Base-by-base conservation (phyloP, 2,888 invertebrate genomes). In the Drosophila pegasa region DNA sequence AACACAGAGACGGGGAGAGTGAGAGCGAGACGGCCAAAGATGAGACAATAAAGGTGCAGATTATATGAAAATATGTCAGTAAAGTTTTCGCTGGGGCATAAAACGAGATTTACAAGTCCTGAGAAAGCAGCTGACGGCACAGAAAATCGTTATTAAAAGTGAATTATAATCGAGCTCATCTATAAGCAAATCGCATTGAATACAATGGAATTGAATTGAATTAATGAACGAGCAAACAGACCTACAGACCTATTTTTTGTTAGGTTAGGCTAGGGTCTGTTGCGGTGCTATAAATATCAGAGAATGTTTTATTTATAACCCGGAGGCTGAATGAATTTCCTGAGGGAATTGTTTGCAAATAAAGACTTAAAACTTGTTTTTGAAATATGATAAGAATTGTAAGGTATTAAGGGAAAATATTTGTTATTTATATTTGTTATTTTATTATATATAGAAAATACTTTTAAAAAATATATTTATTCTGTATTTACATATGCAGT, bases 21-120 rank as follows among this genome's bases (percentile, higher is more conserved):
- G 16, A 33, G 22, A 22, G 33, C 43, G 25, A 29, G 20, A 35
- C 14, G 16, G 38, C 16, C 51, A 54, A 56, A 50, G 62, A 78
- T 70, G 58, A 70, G 77, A 87, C 87, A 87, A 87, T 87, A 83
- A 87, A 87, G 83, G 77, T 80, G 84, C 80, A 80, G 80, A 83
- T 81, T 80, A 80, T 86, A 71, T 71, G 66, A 87, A 77, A 79
- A 84, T 79, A 80, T 80, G 79, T 84, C 77, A 71, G 65, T 29
- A 68, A 71, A 83, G 63, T 68, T 83, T 80, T 33, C 62, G 27
- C 38, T 41, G 18, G 18, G 25, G 33, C 55, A 65, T 65, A 56
- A 63, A 70, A 64, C 40, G 35, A 54, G 66, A 69, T 50, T 71
- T 55, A 69, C 55, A 70, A 60, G 45, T 22, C 29, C 60, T 33